Evolutionary conservation across 37 sponge, comb jelly and placozoan species (phyloP), one percentile per base, ranked within the genome.

Genomic region (Cladorhizidae sp.): DNA sequence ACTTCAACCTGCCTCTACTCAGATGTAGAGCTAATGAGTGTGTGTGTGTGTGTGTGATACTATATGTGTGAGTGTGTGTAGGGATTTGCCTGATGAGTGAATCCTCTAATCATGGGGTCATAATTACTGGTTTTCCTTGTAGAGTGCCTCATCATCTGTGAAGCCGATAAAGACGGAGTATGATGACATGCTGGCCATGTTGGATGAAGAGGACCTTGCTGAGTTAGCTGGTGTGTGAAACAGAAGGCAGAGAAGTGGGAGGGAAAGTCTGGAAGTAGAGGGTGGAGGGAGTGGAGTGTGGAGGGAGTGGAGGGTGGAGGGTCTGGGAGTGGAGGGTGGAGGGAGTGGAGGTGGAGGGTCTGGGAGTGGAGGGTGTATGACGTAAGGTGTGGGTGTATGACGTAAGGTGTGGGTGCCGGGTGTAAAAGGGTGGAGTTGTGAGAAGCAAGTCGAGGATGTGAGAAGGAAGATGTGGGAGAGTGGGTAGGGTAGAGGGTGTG

Each of bases 141-240:
- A 72, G 28, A 22, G n/a, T 15, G 42, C 45, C 32, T 1, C 59
- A 51, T n/a, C 35, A 23, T 57, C 59, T n/a, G 37, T 59, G 23
- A 80, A 80, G 58, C 29, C 70, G 31, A 38, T 22, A 0, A 17
- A 49, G 51, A 80, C 75, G 18, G 88, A 88, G 33, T 88, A 81
- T 82, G 88, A 88, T 88, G 88, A 88, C 50, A 70, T 88, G 70
- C 72, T 88, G 41, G 55, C 68, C 1, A 70, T 70, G 50, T 35
- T 88, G 56, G 83, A 81, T 42, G 73, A 37, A 33, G 82, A 81
- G 18, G 83, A 88, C 25, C 37, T 88, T 14, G 51, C 78, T 11
- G 88, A 88, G 37, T 63, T 88, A 20, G 88, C 88, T 20, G 62
- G 87, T 87, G 37, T 8, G 36, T 38, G 57, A 55, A 26, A 29